A percentile compares a stretch with the other conserved stretches of the same genome.
Conservation (phyloP, 1,140 invertebrate species). For the Drosophila pseudoananassae region DNA sequence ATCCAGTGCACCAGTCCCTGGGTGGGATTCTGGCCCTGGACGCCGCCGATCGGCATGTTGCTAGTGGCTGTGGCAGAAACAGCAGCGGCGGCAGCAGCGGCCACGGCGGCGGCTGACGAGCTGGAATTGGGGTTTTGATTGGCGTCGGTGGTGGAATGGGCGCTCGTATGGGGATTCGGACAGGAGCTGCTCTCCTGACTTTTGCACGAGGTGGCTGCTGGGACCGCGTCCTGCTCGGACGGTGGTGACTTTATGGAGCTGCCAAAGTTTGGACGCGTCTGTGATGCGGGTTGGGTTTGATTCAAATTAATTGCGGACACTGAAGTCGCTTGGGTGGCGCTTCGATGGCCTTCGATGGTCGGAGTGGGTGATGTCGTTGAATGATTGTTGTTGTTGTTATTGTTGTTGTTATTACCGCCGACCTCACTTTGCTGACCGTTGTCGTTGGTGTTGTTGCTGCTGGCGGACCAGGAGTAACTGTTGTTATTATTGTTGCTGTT, state of each 20-base stretch:
- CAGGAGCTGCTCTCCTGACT: slow-evolving; percentile 46
- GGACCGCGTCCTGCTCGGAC: slow-evolving; percentile 49
- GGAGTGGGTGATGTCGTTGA: slow-evolving; percentile 47
- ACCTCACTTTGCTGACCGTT: slow-evolving; percentile 18
- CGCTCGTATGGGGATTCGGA: slow-evolving; percentile 7
- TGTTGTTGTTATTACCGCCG: slow-evolving; percentile 47
- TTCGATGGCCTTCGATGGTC: slow-evolving; percentile 31
- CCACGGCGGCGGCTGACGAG: slow-evolving; percentile 47
- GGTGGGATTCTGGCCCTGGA: slow-evolving; percentile 87
- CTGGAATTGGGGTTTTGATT: slow-evolving; percentile 29
- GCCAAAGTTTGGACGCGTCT: slow-evolving; percentile 69
- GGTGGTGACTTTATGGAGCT: slow-evolving; percentile 76
- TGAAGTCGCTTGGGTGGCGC: slow-evolving; percentile 48
- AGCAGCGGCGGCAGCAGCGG: slow-evolving; percentile 58
- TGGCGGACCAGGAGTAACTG: slow-evolving; percentile 56
- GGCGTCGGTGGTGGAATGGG: slow-evolving; percentile 18
- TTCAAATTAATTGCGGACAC: slow-evolving; percentile 78
- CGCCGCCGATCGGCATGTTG: slow-evolving; percentile 84
- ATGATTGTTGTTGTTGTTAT: slow-evolving; percentile 47
- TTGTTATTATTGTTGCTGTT: slow-evolving; percentile 53
- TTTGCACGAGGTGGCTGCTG: slow-evolving; percentile 61
- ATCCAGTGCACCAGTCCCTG: slow-evolving; percentile 92
- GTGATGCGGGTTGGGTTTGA: slow-evolving; percentile 63
- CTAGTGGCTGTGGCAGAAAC: slow-evolving; percentile 58
- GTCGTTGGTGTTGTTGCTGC: neutral